Percentiles rank a stretch among this genome's conserved stretches.
Evolutionary conservation across 2,888 invertebrate genomes (phyloP).

Genomic region (Drosophila ochracea): DNA sequence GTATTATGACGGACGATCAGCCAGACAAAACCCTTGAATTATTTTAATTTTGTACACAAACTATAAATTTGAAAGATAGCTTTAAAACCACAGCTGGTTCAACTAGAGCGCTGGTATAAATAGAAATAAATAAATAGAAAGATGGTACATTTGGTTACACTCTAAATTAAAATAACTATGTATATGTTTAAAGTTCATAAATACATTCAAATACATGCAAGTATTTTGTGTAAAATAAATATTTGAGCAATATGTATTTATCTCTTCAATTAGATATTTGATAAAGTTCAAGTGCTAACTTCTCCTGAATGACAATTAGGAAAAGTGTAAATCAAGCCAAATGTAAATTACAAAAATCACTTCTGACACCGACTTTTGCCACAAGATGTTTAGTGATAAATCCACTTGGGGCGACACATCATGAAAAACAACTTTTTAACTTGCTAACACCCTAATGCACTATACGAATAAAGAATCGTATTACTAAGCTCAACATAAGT

Average conservation of each 20-base stretch:
- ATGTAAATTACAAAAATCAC: conserved; percentile 63
- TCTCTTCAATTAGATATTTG: conserved; percentile 9
- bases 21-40: not conserved
- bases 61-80: not conserved
- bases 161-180: not conserved
- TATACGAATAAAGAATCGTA: conserved; percentile 55
- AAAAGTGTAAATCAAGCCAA: conserved; percentile 39
- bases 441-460: conserved; percentile 58
- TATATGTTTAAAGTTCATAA: not conserved
- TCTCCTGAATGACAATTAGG: conserved; percentile 8
- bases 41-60: not conserved
- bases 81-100: too few relatives aligned
- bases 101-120: not conserved
- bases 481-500: conserved; percentile 49
- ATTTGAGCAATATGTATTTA: not conserved
- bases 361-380: conserved; percentile 57
- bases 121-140: not conserved
- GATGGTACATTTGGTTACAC: not conserved
- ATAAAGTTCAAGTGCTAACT: not conserved
- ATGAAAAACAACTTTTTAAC: conserved; percentile 72
- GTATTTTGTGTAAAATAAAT: not conserved
- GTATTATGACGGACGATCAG: not conserved
- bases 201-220: not conserved
- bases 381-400: conserved; percentile 68
- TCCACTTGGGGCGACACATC: conserved; percentile 66